Percentiles rank a stretch among this genome's conserved stretches.
Evolutionary conservation across 23 tunicate genomes (phyloP).

Genomic region (Halocynthia aurantium): DNA sequence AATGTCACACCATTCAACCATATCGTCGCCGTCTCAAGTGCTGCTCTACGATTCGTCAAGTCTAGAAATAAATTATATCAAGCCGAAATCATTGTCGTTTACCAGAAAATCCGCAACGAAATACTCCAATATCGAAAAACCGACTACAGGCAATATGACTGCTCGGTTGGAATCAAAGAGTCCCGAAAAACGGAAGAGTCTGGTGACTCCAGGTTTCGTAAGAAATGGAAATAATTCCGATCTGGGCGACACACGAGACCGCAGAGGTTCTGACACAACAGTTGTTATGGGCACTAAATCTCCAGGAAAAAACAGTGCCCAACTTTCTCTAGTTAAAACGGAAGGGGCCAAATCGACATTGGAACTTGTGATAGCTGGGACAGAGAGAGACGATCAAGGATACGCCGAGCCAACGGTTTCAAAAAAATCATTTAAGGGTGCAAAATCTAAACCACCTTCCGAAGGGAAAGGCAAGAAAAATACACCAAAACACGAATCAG

Average conservation of each 20-base stretch:
- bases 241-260: slow-evolving; percentile 4
- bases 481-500: not conserved
- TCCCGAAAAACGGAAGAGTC: not conserved
- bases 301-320: slow-evolving; percentile 47
- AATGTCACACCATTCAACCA: not conserved
- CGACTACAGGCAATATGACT: not conserved
- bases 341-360: slow-evolving; percentile 36
- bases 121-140: not conserved
- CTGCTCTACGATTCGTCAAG: slow-evolving; percentile 79
- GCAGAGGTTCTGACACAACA: not conserved
- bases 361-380: slow-evolving; percentile 52
- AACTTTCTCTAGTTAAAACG: slow-evolving; percentile 63
- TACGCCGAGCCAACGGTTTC: not conserved
- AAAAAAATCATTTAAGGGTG: not conserved
- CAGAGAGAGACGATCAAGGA: not conserved
- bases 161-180: not conserved
- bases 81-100: slow-evolving; percentile 3
- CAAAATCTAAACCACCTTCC: not conserved
- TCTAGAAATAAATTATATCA: slow-evolving; percentile 64
- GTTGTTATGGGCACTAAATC: slow-evolving; percentile 45
- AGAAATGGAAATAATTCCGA: not conserved
- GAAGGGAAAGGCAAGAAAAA: not conserved
- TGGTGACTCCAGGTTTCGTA: not conserved
- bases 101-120: not conserved
- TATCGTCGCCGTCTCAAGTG: slow-evolving; percentile 14